Evolutionary conservation across 2,797 vertebrate genomes (phyloP).

Genomic region (Knipowitschia caucasica): DNA sequence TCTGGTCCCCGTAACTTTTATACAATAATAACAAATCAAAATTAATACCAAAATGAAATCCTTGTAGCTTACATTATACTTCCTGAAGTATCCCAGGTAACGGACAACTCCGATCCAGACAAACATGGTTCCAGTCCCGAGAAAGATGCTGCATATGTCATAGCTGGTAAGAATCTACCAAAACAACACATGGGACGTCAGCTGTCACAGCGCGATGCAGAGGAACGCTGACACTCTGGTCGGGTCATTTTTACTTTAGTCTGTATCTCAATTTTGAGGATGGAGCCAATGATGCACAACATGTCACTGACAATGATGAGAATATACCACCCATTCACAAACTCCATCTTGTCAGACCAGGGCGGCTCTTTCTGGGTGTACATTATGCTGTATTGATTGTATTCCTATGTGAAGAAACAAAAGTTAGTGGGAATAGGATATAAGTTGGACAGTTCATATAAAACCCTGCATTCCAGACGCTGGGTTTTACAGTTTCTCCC

Average conservation of each 20-base stretch:
- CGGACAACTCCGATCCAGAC: constrained; percentile 94
- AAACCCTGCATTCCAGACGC: no score
- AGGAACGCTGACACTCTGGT: no score
- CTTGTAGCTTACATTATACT: constrained; percentile 87
- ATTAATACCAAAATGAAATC: background rate
- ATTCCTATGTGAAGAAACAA: constrained; percentile 74
- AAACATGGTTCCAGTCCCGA: constrained; percentile 90
- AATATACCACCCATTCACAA: constrained; percentile 92
- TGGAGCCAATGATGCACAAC: constrained; percentile 85
- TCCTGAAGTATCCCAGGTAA: constrained; percentile 91
- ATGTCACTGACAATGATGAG: constrained; percentile 88
- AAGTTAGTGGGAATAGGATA: background rate
- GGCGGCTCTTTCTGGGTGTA: constrained; percentile 75
- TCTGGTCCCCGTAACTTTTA: no score
- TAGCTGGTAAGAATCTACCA: constrained; percentile 86
- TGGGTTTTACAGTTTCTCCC: no score
- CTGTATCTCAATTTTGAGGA: constrained; percentile 92
- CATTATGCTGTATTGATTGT: constrained; percentile 74
- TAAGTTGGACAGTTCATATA: no score
- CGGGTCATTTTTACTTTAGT: no score
- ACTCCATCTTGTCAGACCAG: constrained; percentile 85
- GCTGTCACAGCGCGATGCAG: background rate
- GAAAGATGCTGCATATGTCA: constrained; percentile 91
- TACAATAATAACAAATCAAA: no score
- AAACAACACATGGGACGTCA: background rate